These are phyloP conservation scores for Phrynocephalus forsythii DNA, from an alignment of 2,797 vertebrate species.

Conservation along the genomic window DNA sequence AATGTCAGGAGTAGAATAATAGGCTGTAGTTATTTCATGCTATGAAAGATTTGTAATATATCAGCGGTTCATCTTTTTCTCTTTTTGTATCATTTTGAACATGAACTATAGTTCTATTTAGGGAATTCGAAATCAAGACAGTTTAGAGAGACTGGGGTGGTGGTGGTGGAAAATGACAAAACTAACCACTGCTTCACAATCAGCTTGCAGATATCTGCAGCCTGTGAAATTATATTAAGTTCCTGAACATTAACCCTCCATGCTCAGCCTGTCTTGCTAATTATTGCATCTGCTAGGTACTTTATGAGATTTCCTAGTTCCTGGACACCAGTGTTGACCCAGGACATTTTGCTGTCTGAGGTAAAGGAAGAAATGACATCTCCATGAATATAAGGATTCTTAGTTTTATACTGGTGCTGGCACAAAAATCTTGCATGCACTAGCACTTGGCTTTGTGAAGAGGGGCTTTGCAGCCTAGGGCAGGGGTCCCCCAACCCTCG, in stretches of 20 bases:
- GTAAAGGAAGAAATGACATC: background rate
- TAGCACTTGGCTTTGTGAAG: no score
- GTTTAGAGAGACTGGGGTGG: constrained; percentile 54
- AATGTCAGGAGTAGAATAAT: constrained; percentile 84
- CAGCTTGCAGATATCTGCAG: constrained; percentile 46
- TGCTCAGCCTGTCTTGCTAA: background rate
- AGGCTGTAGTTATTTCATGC: constrained; percentile 84
- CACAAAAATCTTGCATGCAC: no score
- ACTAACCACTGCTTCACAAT: constrained; percentile 52
- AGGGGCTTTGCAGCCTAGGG: no score
- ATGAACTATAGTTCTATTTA: constrained; percentile 73
- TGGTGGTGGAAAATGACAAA: constrained; percentile 45
- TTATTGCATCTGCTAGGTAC: background rate
- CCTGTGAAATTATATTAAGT: constrained; percentile 49
- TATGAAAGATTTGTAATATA: constrained; percentile 79
- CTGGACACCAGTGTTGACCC: background rate
- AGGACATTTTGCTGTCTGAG: background rate
- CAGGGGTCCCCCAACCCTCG: no score
- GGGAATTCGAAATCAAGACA: constrained; percentile 75
- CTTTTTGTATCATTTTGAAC: constrained; percentile 76
- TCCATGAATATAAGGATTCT: no score
- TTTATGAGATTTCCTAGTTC: background rate
- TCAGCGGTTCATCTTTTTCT: constrained; percentile 80
- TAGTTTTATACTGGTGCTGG: no score
- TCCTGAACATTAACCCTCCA: background rate